Conservation (phyloP, 2,888 invertebrate species). For the Bugula neritina region DNA sequence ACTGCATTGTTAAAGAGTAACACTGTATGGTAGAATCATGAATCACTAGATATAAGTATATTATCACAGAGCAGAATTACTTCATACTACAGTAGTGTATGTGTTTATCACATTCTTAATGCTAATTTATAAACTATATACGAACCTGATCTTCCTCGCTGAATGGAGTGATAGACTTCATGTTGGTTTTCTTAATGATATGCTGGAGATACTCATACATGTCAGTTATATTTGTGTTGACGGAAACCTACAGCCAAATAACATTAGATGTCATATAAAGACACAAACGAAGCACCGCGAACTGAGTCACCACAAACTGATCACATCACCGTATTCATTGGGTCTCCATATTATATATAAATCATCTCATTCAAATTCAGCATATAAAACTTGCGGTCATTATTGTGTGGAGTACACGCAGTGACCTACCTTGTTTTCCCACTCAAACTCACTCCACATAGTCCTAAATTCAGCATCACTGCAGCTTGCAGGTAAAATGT, state of each 20-base stretch:
- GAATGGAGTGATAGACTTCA: constrained; percentile 91
- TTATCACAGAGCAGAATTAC: too few relatives aligned
- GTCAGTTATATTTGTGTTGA: constrained; percentile 83
- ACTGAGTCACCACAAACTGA: too few relatives aligned
- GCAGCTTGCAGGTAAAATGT: constrained; percentile 71
- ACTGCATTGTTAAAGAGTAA: too few relatives aligned
- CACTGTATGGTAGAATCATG: too few relatives aligned
- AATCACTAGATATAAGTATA: too few relatives aligned
- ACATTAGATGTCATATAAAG: background rate
- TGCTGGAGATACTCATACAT: constrained; percentile 87
- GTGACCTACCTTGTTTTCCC: constrained; percentile 87
- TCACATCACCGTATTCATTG: too few relatives aligned
- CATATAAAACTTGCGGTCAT: too few relatives aligned
- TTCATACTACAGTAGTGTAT: too few relatives aligned
- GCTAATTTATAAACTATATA: too few relatives aligned
- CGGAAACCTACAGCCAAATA: constrained; percentile 61
- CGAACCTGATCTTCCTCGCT: constrained; percentile 11
- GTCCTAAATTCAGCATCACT: constrained; percentile 92
- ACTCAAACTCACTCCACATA: constrained; percentile 99
- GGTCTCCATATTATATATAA: too few relatives aligned
- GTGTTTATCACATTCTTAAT: too few relatives aligned
- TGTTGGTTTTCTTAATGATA: constrained; percentile 88
- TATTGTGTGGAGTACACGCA: background rate
- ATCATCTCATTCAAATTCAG: too few relatives aligned
- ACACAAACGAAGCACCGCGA: background rate